phyloP scores from a whole-genome alignment of 2,797 vertebrate species.

The Apogon talboti region DNA sequence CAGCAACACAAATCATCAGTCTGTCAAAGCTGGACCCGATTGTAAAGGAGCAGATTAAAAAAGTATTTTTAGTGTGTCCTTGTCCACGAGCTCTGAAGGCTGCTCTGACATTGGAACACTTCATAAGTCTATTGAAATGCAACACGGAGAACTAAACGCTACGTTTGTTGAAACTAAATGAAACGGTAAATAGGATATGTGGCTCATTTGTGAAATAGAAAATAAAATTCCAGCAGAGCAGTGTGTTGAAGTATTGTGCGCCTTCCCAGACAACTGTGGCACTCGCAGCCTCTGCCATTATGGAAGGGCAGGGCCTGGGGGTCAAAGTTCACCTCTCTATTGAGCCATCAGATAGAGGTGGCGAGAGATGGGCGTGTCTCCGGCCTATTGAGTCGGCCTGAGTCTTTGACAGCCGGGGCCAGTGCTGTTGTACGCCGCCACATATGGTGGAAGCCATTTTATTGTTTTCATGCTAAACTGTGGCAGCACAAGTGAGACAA shows the following conservation, averaged over 20 bases:
- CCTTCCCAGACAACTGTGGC: conserved; percentile 57
- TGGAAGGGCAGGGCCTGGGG: conserved; percentile 49
- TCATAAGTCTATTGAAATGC: conserved; percentile 32
- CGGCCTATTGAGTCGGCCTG: conserved; percentile 56
- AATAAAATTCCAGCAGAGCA: conserved; percentile 56
- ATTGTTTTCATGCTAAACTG: conserved; percentile 78
- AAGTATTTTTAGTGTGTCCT: neutral
- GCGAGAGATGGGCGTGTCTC: conserved; percentile 63
- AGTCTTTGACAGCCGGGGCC: conserved; percentile 68
- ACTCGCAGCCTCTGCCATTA: conserved; percentile 19
- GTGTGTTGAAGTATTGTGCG: conserved; percentile 25
- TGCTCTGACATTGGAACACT: conserved; percentile 11
- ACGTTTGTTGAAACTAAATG: too few species aligned
- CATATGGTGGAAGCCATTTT: conserved; percentile 62
- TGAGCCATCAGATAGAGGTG: conserved; percentile 81
- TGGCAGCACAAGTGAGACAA: conserved; percentile 57
- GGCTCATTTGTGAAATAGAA: conserved; percentile 54
- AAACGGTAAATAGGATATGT: too few species aligned
- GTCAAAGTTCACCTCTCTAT: conserved; percentile 79
- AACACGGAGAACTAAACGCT: conserved; percentile 1
- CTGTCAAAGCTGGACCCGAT: neutral
- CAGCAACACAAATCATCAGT: too few species aligned
- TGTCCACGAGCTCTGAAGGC: conserved; percentile 8
- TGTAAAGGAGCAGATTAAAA: neutral
- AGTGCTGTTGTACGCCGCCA: conserved; percentile 63